Evolutionary conservation across 2,113 vertebrate genomes (phyloP), one percentile per base, ranked within the genome.

Genomic region (Cavia aperea): DNA sequence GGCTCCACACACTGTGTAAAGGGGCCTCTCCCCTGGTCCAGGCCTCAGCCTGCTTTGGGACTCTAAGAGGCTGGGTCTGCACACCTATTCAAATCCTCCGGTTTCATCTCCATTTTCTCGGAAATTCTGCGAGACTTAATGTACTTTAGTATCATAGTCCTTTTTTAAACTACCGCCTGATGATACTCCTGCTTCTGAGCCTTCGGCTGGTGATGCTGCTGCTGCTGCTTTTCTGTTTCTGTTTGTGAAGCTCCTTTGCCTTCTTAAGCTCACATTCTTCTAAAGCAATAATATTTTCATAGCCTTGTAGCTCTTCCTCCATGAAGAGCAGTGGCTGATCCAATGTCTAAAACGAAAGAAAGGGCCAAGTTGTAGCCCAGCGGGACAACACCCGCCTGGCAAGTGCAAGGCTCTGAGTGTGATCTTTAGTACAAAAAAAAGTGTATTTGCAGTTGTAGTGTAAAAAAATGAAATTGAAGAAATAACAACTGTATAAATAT

Each of bases 271-370:
- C 98, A 90, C 98, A 96, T 96, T 99, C 99, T 97, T 99, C 98
- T 94, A 98, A 97, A 66, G 96, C 95, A 89, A 99, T 98, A 85
- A 99, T 98, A 81, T 97, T 98, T 97, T 99, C 99, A 97, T 99
- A 99, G 94, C 99, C 98, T 83, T 98, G 98, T 97, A 99, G 98
- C 94, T 99, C 99, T 0, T 99, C 98, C 15, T 99, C 99, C 0
- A 98, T 99, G 95, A 99, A 99, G 3, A 98, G 96, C 95, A 98
- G 99, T 97, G 98, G 98, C 86, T 99, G 98, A 96, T 99, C 99
- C 95, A 99, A 94, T 7, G 99, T 99, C 99, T 99, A 95, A 97
- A 91, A 70, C 81, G 79, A 18, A 16, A 56, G 14, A 56, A 56
- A 56, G 56, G 5, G 58, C 58, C 58, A 21, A 18, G 16, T 18